phyloP scores from a whole-genome alignment of 2,888 invertebrate species.

The Ophion obscuratus region DNA sequence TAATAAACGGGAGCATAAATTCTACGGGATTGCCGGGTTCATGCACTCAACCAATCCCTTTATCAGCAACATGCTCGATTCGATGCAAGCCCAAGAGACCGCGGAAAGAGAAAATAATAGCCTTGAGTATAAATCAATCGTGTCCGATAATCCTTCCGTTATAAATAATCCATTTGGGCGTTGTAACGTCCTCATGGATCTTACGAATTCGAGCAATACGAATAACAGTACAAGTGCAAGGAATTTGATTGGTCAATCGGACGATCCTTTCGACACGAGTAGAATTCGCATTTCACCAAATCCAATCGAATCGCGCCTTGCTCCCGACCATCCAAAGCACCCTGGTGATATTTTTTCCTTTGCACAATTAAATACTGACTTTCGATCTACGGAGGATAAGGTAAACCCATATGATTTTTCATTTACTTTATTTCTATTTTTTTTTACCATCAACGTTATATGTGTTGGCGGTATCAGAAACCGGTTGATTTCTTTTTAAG shows the following conservation, averaged over 20 bases:
- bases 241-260: conserved; percentile 61
- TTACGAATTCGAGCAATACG: background rate
- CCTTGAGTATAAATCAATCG: conserved; percentile 57
- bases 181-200: conserved; percentile 21
- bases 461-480: background rate
- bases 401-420: conserved; percentile 75
- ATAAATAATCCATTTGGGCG: conserved; percentile 57
- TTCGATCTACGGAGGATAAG: conserved; percentile 79
- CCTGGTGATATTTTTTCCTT: conserved; percentile 73
- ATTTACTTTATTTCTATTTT: conserved; percentile 33
- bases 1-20: background rate
- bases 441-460: conserved; percentile 30
- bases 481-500: background rate
- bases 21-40: conserved; percentile 52
- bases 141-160: conserved; percentile 36
- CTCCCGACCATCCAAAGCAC: conserved; percentile 68
- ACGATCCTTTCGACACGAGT: conserved; percentile 81
- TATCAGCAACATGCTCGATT: conserved; percentile 56
- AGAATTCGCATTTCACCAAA: conserved; percentile 75
- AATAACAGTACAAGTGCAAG: conserved; percentile 25
- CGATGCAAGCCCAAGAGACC: conserved; percentile 43
- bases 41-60: conserved; percentile 72
- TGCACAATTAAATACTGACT: conserved; percentile 77
- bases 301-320: conserved; percentile 73
- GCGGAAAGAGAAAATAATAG: conserved; percentile 52